Evolutionary conservation across 2,888 invertebrate species (phyloP), one percentile per base, ranked within the genome.

Genomic region (Notodonta dromedarius): DNA sequence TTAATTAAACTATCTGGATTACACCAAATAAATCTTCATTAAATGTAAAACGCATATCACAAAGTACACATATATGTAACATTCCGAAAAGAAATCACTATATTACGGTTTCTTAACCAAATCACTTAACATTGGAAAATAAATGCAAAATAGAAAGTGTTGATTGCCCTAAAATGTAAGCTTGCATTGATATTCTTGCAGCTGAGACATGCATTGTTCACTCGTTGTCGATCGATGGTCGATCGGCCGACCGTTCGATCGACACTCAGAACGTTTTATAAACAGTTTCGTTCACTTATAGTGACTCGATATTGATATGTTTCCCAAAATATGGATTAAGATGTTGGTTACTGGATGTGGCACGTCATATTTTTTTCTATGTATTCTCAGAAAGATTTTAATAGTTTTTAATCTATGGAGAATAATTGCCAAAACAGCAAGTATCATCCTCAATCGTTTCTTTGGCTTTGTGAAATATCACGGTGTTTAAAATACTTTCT

Each of bases 401-500:
- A 66, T 61, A 56, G 39, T 70, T 67, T 78, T 78, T 78, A 82
- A 71, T 79, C 82, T 84, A 86, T 74, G 80, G 78, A 78, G 86
- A 83, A 83, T 91, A 89, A 88, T 89, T 90, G 90, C 52, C 90
- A 82, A 72, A 71, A 72, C 61, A 82, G 83, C 80, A 84, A 82
- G 78, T 78, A 79, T 82, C 78, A 83, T 86, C 81, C 84, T 81
- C 84, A 77, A 84, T 82, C 73, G 78, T 80, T 83, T 93, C 92
- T 93, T 93, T 93, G 93, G 93, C 84, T 91, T 90, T 91, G 89
- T 89, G 91, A 90, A 85, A 86, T 93, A 93, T 93, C 93, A 93
- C 93, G 86, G 87, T 82, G 85, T 90, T 76, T 84, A 84, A 80
- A 88, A 87, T 90, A 88, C 86, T 87, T 89, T 87, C 67, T 81